Percentiles rank a stretch among this genome's conserved stretches.
phyloP scores from a whole-genome alignment of 1,140 invertebrate species.

The Himalopsyche phryganea region DNA sequence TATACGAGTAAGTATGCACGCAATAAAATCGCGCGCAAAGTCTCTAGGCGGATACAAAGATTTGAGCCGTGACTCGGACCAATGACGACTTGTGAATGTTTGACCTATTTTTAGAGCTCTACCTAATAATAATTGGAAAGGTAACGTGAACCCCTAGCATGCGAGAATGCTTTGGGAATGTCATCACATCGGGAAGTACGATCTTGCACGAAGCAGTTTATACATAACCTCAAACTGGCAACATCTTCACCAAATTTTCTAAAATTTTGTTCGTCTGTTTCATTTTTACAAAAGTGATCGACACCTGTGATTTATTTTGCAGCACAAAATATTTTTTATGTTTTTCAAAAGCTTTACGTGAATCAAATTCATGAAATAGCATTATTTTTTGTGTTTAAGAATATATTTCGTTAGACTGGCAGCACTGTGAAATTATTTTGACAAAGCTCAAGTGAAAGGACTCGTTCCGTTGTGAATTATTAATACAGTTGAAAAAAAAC shows the following conservation, averaged over 20 bases:
- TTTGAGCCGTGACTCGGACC: constrained; percentile 16
- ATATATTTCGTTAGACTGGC: constrained; percentile 1
- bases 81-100: constrained; percentile 39
- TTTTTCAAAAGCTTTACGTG: too few relatives aligned
- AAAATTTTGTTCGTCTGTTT: too few relatives aligned
- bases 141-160: constrained; percentile 50
- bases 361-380: too few relatives aligned
- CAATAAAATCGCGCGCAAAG: neutral
- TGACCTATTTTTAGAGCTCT: constrained; percentile 50
- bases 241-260: neutral
- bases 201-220: constrained; percentile 7
- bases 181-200: constrained; percentile 15
- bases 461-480: constrained; percentile 1
- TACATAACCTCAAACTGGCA: constrained; percentile 4
- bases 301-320: too few relatives aligned
- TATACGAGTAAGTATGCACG: too few relatives aligned
- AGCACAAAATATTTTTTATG: too few relatives aligned
- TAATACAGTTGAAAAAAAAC: neutral
- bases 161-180: constrained; percentile 39
- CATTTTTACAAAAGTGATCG: too few relatives aligned
- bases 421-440: constrained; percentile 20
- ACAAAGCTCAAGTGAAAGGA: constrained; percentile 16
- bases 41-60: constrained; percentile 12
- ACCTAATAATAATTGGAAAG: constrained; percentile 52
- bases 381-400: too few relatives aligned